Conservation (phyloP, 37 sponge, comb jelly and placozoan species). For the Halisarca cf. caerulea region DNA sequence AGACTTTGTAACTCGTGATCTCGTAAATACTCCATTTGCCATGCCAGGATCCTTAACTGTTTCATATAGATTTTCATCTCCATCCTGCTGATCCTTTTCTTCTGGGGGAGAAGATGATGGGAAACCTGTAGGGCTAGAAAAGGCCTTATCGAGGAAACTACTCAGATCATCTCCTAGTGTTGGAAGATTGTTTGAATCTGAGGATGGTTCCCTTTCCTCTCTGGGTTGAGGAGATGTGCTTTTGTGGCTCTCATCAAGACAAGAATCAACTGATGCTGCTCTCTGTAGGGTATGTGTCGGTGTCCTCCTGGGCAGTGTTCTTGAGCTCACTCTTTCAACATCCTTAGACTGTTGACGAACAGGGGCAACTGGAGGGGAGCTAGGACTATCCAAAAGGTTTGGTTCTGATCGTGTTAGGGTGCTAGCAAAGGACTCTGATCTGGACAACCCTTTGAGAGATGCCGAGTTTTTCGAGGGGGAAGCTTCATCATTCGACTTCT, state of each 20-base stretch:
- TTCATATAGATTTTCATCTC: not conserved
- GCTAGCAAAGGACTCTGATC: no score
- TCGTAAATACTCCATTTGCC: not conserved
- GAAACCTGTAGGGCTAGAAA: not conserved
- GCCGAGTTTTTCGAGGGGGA: no score
- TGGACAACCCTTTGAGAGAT: no score
- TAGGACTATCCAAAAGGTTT: not conserved
- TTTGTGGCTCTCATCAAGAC: conserved; percentile 9
- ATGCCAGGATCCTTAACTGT: not conserved
- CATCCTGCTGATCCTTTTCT: not conserved
- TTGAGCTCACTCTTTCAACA: not conserved
- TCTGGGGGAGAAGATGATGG: no score
- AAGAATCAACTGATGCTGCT: conserved; percentile 3
- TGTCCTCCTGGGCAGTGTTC: not conserved
- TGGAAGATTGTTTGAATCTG: not conserved
- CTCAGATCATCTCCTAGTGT: conserved; percentile 10
- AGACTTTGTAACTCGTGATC: not conserved
- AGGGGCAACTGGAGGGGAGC: not conserved
- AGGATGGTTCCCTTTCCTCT: not conserved
- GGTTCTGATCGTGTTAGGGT: not conserved
- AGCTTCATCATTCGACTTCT: no score
- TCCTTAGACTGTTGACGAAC: not conserved
- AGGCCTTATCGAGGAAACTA: conserved; percentile 10
- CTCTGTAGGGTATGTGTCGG: not conserved
- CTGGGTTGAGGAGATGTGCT: not conserved